Evolutionary conservation across 37 sponge, comb jelly and placozoan genomes (phyloP).

Genomic region (Theonella swinhoei): DNA sequence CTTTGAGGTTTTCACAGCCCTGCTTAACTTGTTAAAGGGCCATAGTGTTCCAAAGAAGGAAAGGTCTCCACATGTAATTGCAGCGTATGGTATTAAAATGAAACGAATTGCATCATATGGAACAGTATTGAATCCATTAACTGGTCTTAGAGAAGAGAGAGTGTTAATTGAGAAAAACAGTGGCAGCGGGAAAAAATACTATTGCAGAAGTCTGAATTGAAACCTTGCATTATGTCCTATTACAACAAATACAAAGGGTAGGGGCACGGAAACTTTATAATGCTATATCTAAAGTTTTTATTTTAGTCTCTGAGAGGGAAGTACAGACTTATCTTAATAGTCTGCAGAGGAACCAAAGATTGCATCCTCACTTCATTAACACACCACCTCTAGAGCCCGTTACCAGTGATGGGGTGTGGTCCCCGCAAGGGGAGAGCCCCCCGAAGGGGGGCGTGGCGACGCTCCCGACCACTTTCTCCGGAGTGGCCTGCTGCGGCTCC

Average conservation of each 20-base stretch:
- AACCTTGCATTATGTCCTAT: not conserved
- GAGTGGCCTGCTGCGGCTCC: too few species aligned
- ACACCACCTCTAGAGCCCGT: conserved; percentile 1
- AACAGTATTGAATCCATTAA: not conserved
- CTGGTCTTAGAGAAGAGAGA: not conserved
- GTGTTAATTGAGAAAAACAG: not conserved
- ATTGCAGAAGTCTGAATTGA: not conserved
- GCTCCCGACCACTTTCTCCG: too few species aligned
- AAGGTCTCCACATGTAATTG: not conserved
- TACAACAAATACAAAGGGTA: conserved; percentile 21
- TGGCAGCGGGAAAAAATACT: not conserved
- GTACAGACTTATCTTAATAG: not conserved
- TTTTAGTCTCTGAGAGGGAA: not conserved
- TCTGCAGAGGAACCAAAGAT: not conserved
- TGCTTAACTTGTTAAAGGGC: not conserved
- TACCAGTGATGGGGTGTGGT: not conserved
- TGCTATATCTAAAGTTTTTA: not conserved
- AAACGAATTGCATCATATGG: not conserved
- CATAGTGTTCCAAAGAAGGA: not conserved
- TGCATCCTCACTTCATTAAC: conserved; percentile 6
- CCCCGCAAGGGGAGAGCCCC: too few species aligned
- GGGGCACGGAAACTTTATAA: conserved; percentile 12
- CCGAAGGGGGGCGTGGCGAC: too few species aligned
- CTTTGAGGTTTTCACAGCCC: not conserved
- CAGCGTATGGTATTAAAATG: not conserved